These are phyloP conservation scores for Phrynocephalus forsythii DNA, from an alignment of 2,797 vertebrate species.

Conservation along the genomic window DNA sequence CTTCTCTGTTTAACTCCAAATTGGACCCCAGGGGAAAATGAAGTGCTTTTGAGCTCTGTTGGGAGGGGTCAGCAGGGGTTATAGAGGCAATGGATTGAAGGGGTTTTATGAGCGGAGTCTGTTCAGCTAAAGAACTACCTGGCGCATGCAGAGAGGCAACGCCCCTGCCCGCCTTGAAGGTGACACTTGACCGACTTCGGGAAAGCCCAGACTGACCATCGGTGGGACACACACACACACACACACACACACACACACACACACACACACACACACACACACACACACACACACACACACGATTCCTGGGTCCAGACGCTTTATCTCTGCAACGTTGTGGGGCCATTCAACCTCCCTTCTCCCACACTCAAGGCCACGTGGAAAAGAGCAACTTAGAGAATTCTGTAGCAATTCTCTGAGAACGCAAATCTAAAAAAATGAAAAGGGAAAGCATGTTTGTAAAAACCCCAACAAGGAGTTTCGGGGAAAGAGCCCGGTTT, in stretches of 20 bases:
- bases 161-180: not conserved
- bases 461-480: no score
- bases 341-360: not conserved
- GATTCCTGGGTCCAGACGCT: not conserved
- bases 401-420: not conserved
- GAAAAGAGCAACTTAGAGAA: not conserved
- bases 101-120: constrained; percentile 46
- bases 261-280: no score
- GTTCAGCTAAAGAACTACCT: constrained; percentile 64
- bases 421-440: not conserved
- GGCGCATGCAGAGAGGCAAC: constrained; percentile 53
- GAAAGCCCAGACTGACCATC: not conserved
- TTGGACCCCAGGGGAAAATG: constrained; percentile 69
- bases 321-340: no score
- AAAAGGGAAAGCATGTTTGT: not conserved
- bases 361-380: not conserved
- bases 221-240: no score
- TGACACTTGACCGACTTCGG: not conserved
- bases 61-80: constrained; percentile 52
- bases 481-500: no score
- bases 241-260: not conserved
- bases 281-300: not conserved
- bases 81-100: constrained; percentile 69
- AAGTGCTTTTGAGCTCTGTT: constrained; percentile 45
- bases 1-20: constrained; percentile 68